Base-by-base conservation (phyloP, 2,113 vertebrate genomes). In the Seriola rivoliana region DNA sequence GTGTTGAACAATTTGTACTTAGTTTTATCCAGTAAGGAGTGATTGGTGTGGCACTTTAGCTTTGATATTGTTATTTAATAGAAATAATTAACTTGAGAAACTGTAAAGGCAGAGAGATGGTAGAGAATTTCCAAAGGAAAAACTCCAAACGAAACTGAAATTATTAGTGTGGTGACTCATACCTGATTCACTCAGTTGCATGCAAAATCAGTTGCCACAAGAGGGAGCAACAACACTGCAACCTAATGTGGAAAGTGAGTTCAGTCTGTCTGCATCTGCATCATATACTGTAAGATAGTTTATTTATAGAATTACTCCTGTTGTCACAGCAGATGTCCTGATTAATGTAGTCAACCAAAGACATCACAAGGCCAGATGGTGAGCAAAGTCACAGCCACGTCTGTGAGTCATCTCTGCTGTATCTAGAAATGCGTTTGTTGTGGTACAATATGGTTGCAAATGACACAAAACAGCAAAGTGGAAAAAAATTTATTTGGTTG, bases 191-290 rank as follows among this genome's bases (percentile, higher is more conserved):
- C 48, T 63, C 54, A 21, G 54, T 32, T 77, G 74, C 52, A 11
- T 57, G 23, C 17, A 4, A 23, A 3, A 32, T 73, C 4, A 36
- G 52, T 60, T 48, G 19, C 88, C 88, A 84, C 89, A 63, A 87
- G 91, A 73, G 86, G 91, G 91, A n/a, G 78, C 7, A 64, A 50
- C 54, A 69, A 46, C 64, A 58, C 82, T 21, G 62, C 71, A 19
- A 0, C 40, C 4, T 17, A 2, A 42, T n/a, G 40, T 44, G 25
- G 32, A 10, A 14, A 11, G n/a, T 38, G 38, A 58, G 0, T 46
- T n/a, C 32, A 58, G 32, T 38, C 21, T 13, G 25, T 52, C 6
- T 54, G 42, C 74, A 40, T 71, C 63, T 71, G 54, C 32, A 59
- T 65, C 7, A 10, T 25, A n/a, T 6, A 19, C 8, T 14, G 42